Evolutionary conservation across 2,797 vertebrate genomes (phyloP), one percentile per base, ranked within the genome.

Genomic region (Hypotaenidia philippensis): DNA sequence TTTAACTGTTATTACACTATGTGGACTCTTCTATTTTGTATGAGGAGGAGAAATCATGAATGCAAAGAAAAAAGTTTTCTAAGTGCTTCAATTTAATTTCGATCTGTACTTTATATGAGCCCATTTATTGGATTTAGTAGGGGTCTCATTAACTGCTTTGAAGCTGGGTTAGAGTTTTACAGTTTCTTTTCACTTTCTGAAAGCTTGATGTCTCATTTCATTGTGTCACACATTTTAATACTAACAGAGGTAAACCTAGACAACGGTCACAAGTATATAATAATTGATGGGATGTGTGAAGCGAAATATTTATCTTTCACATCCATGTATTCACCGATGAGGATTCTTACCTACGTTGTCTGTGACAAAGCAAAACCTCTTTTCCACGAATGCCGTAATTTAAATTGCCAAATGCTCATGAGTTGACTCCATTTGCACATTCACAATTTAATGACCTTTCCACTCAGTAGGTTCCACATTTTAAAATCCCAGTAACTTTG

Each of bases 71-170:
- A 87, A 72, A 49, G 6, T 47, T 77, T 78, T 76, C 22, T 11
- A 89, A 89, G 74, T 56, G 22, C 12, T 84, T 91, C 71, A 60
- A 38, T 91, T 90, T 91, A 84, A 52, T 93, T 92, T 91, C 56
- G 83, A 38, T 77, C 50, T 94, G 32, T 53, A 57, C 45, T 78
- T 77, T 68, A 71, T 53, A 85, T 47, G 14, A 85, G 17, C 5
- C n/a, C 57, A 83, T 75, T 83, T 81, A 52, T 65, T 78, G 23
- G 61, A 56, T 71, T 77, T 93, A 60, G 44, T 77, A 77, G 57
- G n/a, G 18, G 20, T 89, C 16, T 70, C 31, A 76, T 83, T 83
- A 95, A 50, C 12, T 29, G 36, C 77, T 80, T 66, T 60, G 52
- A 85, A 87, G 21, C 12, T 85, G 40, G 4, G 6, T 63, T 87